phyloP scores from a whole-genome alignment of 1,140 invertebrate species.

The Papilio glaucus region DNA sequence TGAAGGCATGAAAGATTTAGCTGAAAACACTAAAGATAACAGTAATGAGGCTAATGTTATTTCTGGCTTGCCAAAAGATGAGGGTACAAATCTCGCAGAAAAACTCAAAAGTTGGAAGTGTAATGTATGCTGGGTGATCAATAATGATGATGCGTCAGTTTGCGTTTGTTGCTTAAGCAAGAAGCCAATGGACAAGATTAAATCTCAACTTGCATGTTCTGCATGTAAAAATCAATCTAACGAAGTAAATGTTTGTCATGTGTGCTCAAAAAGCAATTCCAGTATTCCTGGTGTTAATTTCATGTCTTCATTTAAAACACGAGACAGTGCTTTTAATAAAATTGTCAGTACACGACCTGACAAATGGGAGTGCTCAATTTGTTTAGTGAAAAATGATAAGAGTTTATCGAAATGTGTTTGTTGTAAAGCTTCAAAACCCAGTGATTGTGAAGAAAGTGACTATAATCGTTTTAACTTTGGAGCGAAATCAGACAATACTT shows the following conservation, averaged over 20 bases:
- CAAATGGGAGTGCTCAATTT: constrained; percentile 84
- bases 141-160: constrained; percentile 83
- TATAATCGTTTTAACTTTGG: constrained; percentile 59
- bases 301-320: no score
- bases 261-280: constrained; percentile 49
- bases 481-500: constrained; percentile 65
- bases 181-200: constrained; percentile 51
- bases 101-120: constrained; percentile 82
- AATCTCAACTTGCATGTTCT: constrained; percentile 42
- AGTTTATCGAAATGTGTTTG: constrained; percentile 85
- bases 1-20: no score
- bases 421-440: constrained; percentile 80
- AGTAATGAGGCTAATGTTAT: no score
- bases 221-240: constrained; percentile 42
- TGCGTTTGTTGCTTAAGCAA: constrained; percentile 86
- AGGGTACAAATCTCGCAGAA: background rate
- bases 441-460: constrained; percentile 19
- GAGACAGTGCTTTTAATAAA: constrained; percentile 40
- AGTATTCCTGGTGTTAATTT: no score
- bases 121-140: constrained; percentile 85
- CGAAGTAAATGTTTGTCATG: constrained; percentile 38
- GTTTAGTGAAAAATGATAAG: constrained; percentile 87
- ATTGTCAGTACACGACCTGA: constrained; percentile 34
- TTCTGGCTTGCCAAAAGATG: background rate
- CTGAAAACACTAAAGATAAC: no score